These are phyloP conservation scores for Halyomorpha halys DNA, from an alignment of 1,140 invertebrate genomes.

Conservation along the genomic window DNA sequence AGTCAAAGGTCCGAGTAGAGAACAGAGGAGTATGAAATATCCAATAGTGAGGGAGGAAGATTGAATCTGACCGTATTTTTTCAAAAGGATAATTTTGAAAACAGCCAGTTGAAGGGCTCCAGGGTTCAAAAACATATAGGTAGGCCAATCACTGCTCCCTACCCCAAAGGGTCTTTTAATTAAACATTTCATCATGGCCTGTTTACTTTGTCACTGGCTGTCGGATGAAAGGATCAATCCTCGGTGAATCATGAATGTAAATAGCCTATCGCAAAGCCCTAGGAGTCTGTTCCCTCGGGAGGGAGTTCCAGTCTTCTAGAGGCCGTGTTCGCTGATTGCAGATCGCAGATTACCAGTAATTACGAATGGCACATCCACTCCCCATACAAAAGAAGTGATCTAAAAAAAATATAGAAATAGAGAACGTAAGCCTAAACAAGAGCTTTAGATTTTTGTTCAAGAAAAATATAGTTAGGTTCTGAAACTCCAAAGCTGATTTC, in stretches of 20 bases:
- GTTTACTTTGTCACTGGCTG: slow-evolving; percentile 7
- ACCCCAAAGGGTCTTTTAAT: slow-evolving; percentile 5
- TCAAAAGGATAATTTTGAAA: slow-evolving; percentile 10
- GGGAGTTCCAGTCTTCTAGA: background rate
- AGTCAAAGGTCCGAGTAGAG: no score
- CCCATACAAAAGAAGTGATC: no score
- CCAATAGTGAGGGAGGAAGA: background rate
- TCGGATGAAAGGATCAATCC: slow-evolving; percentile 5
- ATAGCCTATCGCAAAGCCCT: background rate
- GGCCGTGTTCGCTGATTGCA: no score
- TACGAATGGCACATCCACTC: no score
- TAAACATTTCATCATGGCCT: slow-evolving; percentile 16
- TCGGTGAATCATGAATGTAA: background rate
- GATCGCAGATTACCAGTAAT: no score
- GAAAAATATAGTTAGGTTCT: no score
- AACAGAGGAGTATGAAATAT: no score
- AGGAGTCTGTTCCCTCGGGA: background rate
- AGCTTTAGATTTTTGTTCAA: no score
- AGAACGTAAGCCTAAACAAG: no score
- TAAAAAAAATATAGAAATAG: no score
- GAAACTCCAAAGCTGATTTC: no score
- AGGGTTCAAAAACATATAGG: background rate
- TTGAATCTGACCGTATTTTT: background rate
- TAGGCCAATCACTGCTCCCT: background rate
- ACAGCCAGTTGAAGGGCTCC: background rate